These are phyloP conservation scores for Drosophila formosana DNA, from an alignment of 2,888 invertebrate species.

Conservation along the genomic window DNA sequence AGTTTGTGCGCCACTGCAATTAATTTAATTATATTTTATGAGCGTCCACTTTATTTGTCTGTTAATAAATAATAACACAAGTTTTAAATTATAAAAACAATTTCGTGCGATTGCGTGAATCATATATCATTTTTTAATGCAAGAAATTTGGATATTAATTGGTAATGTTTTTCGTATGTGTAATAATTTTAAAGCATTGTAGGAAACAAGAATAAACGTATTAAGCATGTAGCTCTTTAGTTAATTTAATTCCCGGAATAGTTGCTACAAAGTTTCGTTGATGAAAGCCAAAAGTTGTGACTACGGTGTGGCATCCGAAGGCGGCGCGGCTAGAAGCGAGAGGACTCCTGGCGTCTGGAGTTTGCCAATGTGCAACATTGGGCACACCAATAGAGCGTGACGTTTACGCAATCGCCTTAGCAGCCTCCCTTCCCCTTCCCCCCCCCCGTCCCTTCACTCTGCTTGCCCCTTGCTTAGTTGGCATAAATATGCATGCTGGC, in stretches of 20 bases:
- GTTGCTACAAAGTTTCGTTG: too few species aligned
- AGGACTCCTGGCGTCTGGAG: constrained; percentile 3
- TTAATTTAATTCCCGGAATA: not conserved
- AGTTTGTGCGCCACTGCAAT: too few species aligned
- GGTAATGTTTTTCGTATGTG: too few species aligned
- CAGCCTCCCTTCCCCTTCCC: not conserved
- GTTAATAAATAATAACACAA: too few species aligned
- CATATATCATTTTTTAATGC: too few species aligned
- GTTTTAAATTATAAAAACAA: too few species aligned
- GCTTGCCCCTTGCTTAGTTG: not conserved
- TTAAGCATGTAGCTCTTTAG: constrained; percentile 9
- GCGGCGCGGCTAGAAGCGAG: not conserved
- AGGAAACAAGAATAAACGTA: not conserved
- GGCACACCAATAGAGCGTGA: constrained; percentile 67
- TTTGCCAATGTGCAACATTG: constrained; percentile 48
- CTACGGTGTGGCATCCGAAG: not conserved
- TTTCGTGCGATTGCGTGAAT: too few species aligned
- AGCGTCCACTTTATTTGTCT: too few species aligned
- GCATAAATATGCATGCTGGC: constrained; percentile 74
- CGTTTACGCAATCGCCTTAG: constrained; percentile 40
- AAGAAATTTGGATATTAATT: too few species aligned
- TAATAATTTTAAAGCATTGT: too few species aligned
- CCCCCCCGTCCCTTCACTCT: not conserved
- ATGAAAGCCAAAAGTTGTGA: constrained; percentile 18
- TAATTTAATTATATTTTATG: too few species aligned